phyloP scores from a whole-genome alignment of 2,888 invertebrate species.

The Drosophila demipolita region DNA sequence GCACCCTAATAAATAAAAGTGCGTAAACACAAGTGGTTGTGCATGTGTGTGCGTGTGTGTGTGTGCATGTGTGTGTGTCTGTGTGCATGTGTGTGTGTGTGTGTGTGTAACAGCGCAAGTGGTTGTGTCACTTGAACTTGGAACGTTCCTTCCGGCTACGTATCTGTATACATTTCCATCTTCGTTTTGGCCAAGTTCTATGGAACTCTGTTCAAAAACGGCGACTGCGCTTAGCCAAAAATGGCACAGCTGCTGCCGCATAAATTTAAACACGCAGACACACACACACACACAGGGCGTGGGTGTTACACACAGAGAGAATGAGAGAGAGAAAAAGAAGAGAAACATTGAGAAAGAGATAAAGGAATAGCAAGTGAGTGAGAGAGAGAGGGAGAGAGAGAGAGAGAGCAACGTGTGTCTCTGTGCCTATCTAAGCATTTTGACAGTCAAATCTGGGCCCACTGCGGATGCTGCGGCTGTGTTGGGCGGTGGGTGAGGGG shows the following conservation, averaged over 20 bases:
- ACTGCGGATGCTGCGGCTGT: conserved; percentile 20
- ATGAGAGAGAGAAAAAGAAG: not conserved
- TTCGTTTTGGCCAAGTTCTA: conserved; percentile 36
- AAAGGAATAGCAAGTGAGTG: conserved; percentile 1
- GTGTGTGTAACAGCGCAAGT: conserved; percentile 29
- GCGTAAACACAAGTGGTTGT: not conserved
- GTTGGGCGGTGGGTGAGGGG: too few relatives aligned
- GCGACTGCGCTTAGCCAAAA: conserved; percentile 53
- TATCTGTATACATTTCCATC: conserved; percentile 3
- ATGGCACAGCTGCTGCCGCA: conserved; percentile 61
- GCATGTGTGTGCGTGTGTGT: not conserved
- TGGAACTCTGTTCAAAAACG: conserved; percentile 27
- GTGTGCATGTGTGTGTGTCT: conserved; percentile 1
- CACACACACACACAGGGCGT: conserved; percentile 18
- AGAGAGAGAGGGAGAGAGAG: conserved; percentile 5
- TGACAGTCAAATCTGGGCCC: conserved; percentile 34
- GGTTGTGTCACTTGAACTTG: conserved; percentile 69
- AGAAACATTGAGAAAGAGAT: conserved; percentile 4
- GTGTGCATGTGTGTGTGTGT: conserved; percentile 15
- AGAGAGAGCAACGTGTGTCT: conserved; percentile 9
- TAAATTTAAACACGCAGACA: conserved; percentile 45
- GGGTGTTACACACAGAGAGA: conserved; percentile 3
- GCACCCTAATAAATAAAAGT: conserved; percentile 73
- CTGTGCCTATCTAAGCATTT: conserved; percentile 46
- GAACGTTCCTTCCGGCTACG: conserved; percentile 14